Conservation (phyloP, 2,113 vertebrate genomes). For the Anguilla rostrata region DNA sequence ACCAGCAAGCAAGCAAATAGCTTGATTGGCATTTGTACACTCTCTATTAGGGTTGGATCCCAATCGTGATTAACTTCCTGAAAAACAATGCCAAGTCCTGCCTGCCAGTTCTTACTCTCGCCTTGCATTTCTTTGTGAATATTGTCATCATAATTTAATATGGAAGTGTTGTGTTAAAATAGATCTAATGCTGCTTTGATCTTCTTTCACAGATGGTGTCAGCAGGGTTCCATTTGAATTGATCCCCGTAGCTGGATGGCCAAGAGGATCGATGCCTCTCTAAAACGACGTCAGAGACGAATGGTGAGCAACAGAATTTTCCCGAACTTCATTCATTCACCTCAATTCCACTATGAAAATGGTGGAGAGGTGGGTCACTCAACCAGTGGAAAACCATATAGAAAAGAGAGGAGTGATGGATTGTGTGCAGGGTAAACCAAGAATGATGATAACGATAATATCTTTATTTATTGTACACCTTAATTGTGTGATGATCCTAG, state of each 20-base stretch:
- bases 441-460: background rate
- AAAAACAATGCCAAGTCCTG: background rate
- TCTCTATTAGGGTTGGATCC: too few relatives aligned
- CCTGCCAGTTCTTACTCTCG: background rate
- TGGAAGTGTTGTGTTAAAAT: background rate
- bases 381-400: too few relatives aligned
- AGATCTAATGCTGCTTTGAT: background rate
- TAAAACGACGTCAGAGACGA: conserved; percentile 23
- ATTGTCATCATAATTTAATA: background rate
- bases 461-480: background rate
- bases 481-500: too few relatives aligned
- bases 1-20: too few relatives aligned
- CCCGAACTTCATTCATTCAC: background rate
- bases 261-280: conserved; percentile 26
- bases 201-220: conserved; percentile 23
- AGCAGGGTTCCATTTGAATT: background rate
- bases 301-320: conserved; percentile 31
- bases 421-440: too few relatives aligned
- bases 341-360: background rate
- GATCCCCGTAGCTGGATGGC: conserved; percentile 18
- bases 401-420: too few relatives aligned
- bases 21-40: too few relatives aligned
- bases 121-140: too few relatives aligned
- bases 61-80: too few relatives aligned
- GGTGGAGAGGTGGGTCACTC: too few relatives aligned